A percentile compares a stretch with the other conserved stretches of the same genome.
Conservation (phyloP, 2,888 invertebrate species). For the Scelioninae gen. 1 region DNA sequence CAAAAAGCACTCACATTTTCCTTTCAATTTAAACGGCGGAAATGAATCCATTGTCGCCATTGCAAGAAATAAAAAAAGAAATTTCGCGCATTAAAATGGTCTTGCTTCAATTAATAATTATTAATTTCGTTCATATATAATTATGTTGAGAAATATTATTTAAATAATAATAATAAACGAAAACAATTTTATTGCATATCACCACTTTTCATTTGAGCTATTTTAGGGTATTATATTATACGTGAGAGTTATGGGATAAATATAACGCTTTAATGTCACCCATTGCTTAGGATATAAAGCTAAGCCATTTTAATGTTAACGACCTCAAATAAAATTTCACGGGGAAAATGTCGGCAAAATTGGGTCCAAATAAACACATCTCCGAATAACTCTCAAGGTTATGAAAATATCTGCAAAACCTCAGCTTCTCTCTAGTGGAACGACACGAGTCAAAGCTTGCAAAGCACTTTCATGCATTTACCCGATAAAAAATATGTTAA, state of each 20-base stretch:
- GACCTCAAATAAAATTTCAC: constrained; percentile 11
- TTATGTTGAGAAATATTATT: too few species aligned
- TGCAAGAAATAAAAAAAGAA: too few species aligned
- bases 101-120: too few species aligned
- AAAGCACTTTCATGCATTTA: not conserved
- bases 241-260: constrained; percentile 41
- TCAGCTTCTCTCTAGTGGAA: not conserved
- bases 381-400: not conserved
- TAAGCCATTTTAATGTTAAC: constrained; percentile 2
- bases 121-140: too few species aligned
- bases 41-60: too few species aligned
- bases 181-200: constrained; percentile 18
- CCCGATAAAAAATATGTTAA: constrained; percentile 18
- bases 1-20: too few species aligned
- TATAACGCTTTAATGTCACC: constrained; percentile 29
- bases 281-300: constrained; percentile 29
- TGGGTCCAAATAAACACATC: not conserved
- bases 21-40: too few species aligned
- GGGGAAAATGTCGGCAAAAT: not conserved
- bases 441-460: not conserved
- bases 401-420: constrained; percentile 4
- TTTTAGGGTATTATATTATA: constrained; percentile 22
- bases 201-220: constrained; percentile 30
- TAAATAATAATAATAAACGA: too few species aligned
- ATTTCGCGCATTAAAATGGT: too few species aligned